Evolutionary conservation across 2,113 vertebrate species (phyloP).

Genomic region (Brienomyrus brachyistius): DNA sequence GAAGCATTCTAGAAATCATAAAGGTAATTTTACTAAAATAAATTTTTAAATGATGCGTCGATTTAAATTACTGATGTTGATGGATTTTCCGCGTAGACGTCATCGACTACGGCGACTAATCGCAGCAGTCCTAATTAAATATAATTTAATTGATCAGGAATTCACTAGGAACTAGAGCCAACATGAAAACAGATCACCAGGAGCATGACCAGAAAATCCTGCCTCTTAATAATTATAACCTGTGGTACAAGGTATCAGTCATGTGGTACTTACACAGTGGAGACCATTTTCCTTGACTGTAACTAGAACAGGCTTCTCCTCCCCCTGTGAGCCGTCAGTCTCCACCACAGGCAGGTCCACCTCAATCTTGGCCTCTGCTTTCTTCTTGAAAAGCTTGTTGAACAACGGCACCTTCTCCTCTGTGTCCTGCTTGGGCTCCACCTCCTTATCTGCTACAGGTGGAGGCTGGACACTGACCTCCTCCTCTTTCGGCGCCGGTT

Average conservation of each 20-base stretch:
- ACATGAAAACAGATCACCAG: not conserved
- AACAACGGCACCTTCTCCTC: slow-evolving; percentile 50
- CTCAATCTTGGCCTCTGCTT: slow-evolving; percentile 47
- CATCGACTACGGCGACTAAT: too few relatives aligned
- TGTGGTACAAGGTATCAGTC: not conserved
- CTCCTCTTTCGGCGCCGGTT: not conserved
- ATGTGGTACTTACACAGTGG: slow-evolving; percentile 29
- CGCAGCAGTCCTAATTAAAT: too few relatives aligned
- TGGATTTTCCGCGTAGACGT: too few relatives aligned
- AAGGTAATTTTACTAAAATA: not conserved
- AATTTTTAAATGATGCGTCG: too few relatives aligned
- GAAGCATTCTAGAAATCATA: not conserved
- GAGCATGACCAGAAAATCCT: not conserved
- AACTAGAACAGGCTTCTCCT: not conserved
- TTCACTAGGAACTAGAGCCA: too few relatives aligned
- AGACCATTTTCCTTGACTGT: not conserved
- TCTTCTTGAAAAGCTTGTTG: slow-evolving; percentile 65
- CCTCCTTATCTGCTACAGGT: slow-evolving; percentile 11
- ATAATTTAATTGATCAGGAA: too few relatives aligned
- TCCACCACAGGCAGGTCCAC: not conserved
- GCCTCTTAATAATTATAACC: not conserved
- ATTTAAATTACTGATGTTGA: too few relatives aligned
- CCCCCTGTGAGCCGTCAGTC: not conserved
- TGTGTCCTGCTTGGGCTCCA: slow-evolving; percentile 7
- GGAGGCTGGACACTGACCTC: not conserved